These are phyloP conservation scores for Neomonachus schauinslandi DNA, from an alignment of 2,113 vertebrate species.

Conservation along the genomic window DNA sequence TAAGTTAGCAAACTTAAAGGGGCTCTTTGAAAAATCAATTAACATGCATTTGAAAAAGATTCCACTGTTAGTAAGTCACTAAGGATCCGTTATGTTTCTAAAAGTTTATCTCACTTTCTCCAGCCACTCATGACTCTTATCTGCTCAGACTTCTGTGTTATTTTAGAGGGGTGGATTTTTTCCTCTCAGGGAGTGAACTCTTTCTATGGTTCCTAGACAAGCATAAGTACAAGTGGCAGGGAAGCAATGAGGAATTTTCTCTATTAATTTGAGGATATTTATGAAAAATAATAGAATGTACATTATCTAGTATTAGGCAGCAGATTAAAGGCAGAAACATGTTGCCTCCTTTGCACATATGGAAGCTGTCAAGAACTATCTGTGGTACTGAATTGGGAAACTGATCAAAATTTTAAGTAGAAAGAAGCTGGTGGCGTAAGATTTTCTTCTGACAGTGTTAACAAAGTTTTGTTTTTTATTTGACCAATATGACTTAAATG, in stretches of 20 bases:
- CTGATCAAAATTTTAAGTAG: background rate
- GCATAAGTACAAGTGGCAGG: background rate
- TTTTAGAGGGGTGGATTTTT: background rate
- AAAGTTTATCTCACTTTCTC: background rate
- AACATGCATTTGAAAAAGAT: background rate
- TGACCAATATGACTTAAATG: background rate
- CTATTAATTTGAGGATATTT: background rate
- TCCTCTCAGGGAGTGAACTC: background rate
- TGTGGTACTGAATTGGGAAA: background rate
- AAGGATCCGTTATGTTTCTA: background rate
- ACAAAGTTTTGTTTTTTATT: background rate
- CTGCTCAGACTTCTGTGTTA: background rate
- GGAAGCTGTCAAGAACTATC: background rate
- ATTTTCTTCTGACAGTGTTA: background rate
- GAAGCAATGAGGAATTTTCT: background rate
- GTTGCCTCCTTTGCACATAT: background rate
- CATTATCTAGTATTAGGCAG: background rate
- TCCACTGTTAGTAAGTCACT: background rate
- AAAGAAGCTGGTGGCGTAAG: background rate
- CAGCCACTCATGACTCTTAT: background rate
- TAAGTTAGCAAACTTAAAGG: background rate
- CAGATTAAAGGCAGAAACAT: background rate
- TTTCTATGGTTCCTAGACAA: background rate
- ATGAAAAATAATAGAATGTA: background rate
- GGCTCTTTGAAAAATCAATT: background rate